phyloP scores from a whole-genome alignment of 2,113 vertebrate genomes.

The Phrynosoma platyrhinos region DNA sequence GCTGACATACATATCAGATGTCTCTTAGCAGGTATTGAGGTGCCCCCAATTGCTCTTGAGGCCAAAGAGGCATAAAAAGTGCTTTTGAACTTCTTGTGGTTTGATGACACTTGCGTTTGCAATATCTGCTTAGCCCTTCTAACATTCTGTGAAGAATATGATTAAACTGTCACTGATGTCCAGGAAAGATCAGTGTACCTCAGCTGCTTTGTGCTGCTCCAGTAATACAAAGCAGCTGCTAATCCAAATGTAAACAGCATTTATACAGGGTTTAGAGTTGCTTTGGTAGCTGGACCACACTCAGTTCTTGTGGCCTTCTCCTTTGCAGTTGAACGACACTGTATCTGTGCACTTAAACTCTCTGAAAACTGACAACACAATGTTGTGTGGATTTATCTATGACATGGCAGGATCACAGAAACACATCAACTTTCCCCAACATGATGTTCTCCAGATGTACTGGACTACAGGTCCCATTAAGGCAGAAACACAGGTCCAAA shows the following conservation, averaged over 20 bases:
- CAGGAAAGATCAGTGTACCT: conserved; percentile 41
- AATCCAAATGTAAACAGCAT: conserved; percentile 49
- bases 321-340: conserved; percentile 38
- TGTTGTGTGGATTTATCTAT: background rate
- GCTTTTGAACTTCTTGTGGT: conserved; percentile 16
- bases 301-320: conserved; percentile 24
- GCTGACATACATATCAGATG: conserved; percentile 26
- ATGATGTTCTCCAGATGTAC: background rate
- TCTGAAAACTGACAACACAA: conserved; percentile 22
- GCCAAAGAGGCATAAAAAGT: background rate
- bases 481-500: background rate
- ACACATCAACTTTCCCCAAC: background rate
- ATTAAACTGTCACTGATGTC: conserved; percentile 37
- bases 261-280: conserved; percentile 38
- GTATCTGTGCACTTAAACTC: conserved; percentile 35
- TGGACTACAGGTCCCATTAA: background rate
- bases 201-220: conserved; percentile 31
- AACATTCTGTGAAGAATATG: conserved; percentile 31
- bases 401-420: background rate
- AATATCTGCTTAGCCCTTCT: conserved; percentile 38
- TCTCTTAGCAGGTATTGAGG: conserved; percentile 24
- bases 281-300: conserved; percentile 41
- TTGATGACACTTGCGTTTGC: conserved; percentile 17
- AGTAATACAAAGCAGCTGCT: conserved; percentile 45
- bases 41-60: conserved; percentile 42